Percentiles rank a stretch among this genome's conserved stretches.
phyloP scores from a whole-genome alignment of 2,797 vertebrate species.

The Pantherophis alleghaniensis region DNA sequence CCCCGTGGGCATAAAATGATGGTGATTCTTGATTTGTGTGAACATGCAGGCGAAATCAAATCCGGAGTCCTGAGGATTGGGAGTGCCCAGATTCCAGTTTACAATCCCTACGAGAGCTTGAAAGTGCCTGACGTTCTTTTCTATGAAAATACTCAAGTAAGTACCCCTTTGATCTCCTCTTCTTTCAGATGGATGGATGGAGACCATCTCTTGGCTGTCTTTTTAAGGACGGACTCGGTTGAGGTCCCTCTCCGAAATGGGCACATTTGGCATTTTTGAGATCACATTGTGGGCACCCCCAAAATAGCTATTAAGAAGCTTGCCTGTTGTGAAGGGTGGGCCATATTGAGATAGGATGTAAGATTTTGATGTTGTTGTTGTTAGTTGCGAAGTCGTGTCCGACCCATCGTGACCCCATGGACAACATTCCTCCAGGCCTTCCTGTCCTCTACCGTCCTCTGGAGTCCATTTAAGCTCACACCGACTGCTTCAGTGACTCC shows the following conservation, averaged over 20 bases:
- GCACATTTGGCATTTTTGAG: not conserved
- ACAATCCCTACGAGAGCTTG: constrained; percentile 82
- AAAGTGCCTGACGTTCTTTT: constrained; percentile 96
- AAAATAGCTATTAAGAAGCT: not conserved
- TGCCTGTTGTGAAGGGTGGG: not conserved
- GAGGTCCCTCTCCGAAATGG: not conserved
- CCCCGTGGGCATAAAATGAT: constrained; percentile 10
- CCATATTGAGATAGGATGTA: not conserved
- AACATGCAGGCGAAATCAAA: constrained; percentile 77
- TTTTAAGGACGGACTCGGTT: not conserved
- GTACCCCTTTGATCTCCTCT: constrained; percentile 6
- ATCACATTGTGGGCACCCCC: not conserved
- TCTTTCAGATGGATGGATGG: not conserved
- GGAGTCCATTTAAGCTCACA: too few relatives aligned
- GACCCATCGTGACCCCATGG: too few relatives aligned
- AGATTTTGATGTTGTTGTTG: not conserved
- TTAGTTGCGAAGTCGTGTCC: too few relatives aligned
- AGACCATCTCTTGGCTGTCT: not conserved
- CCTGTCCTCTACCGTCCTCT: too few relatives aligned
- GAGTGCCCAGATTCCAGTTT: constrained; percentile 77
- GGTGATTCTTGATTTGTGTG: constrained; percentile 38
- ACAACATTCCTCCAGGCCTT: too few relatives aligned
- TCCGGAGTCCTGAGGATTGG: constrained; percentile 88
- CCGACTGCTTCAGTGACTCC: too few relatives aligned
- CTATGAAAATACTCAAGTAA: constrained; percentile 94